A percentile compares a stretch with the other conserved stretches of the same genome.
phyloP scores from a whole-genome alignment of 1,140 invertebrate species.

The Orius insidiosus region DNA sequence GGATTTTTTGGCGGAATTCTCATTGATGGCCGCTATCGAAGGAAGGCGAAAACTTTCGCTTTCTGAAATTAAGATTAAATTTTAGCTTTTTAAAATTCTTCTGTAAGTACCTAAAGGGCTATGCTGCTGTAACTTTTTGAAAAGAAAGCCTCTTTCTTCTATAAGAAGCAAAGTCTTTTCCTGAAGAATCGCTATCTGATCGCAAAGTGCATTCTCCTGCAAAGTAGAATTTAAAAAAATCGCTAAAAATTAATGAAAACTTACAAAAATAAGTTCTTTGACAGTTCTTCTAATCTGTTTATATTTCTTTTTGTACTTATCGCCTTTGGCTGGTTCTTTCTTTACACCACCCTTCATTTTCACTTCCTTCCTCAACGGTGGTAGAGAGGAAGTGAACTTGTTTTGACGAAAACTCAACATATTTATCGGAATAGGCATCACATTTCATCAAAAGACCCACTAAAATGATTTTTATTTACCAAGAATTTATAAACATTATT shows the following conservation, averaged over 20 bases:
- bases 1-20: too few relatives aligned
- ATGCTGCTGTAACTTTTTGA: conserved; percentile 44
- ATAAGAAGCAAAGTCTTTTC: conserved; percentile 53
- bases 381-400: too few relatives aligned
- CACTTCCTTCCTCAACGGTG: conserved; percentile 1
- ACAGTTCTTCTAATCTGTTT: conserved; percentile 31
- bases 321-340: conserved; percentile 7
- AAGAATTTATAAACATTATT: too few relatives aligned
- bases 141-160: conserved; percentile 54
- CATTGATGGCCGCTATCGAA: too few relatives aligned
- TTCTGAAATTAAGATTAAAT: too few relatives aligned
- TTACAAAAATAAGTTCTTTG: conserved; percentile 35
- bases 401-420: too few relatives aligned
- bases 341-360: not conserved
- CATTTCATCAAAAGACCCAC: too few relatives aligned
- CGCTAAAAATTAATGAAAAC: conserved; percentile 22
- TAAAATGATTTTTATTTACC: too few relatives aligned
- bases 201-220: conserved; percentile 64
- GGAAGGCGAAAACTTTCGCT: too few relatives aligned
- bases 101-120: conserved; percentile 26
- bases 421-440: too few relatives aligned
- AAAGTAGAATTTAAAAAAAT: conserved; percentile 19
- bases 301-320: conserved; percentile 36
- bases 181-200: conserved; percentile 59
- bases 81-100: too few relatives aligned